A percentile compares a stretch with the other conserved stretches of the same genome.
These are phyloP conservation scores for Saturnia pavonia DNA, from an alignment of 2,888 invertebrate genomes.

Conservation along the genomic window DNA sequence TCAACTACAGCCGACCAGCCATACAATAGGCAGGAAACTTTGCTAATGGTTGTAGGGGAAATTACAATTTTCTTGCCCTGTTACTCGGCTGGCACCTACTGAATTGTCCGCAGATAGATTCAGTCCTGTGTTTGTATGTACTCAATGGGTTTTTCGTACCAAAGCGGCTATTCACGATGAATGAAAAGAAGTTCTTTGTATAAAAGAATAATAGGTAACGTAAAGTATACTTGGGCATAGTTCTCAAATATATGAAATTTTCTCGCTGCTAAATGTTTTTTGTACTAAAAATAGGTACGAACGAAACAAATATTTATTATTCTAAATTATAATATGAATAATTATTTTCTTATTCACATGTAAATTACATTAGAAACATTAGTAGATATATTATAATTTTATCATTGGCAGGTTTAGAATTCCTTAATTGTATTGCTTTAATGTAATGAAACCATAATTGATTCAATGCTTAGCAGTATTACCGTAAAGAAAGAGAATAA, in stretches of 20 bases:
- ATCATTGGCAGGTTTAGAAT: no score
- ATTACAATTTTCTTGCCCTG: conserved; percentile 65
- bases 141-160: conserved; percentile 40
- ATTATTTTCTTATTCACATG: no score
- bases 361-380: no score
- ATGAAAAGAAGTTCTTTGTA: conserved; percentile 33
- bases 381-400: no score
- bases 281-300: background rate
- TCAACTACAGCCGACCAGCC: conserved; percentile 59
- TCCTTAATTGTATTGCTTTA: no score
- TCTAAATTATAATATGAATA: background rate
- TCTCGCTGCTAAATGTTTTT: background rate
- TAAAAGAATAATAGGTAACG: conserved; percentile 20
- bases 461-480: background rate
- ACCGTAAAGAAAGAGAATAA: no score
- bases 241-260: background rate
- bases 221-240: conserved; percentile 12
- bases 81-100: conserved; percentile 45
- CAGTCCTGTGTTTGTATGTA: conserved; percentile 37
- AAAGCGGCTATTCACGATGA: conserved; percentile 29
- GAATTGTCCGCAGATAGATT: conserved; percentile 32
- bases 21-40: conserved; percentile 63
- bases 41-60: conserved; percentile 67
- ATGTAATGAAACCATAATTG: no score
- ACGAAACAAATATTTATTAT: background rate